phyloP scores from a whole-genome alignment of 2,888 invertebrate species.

The Tetragonisca angustula region DNA sequence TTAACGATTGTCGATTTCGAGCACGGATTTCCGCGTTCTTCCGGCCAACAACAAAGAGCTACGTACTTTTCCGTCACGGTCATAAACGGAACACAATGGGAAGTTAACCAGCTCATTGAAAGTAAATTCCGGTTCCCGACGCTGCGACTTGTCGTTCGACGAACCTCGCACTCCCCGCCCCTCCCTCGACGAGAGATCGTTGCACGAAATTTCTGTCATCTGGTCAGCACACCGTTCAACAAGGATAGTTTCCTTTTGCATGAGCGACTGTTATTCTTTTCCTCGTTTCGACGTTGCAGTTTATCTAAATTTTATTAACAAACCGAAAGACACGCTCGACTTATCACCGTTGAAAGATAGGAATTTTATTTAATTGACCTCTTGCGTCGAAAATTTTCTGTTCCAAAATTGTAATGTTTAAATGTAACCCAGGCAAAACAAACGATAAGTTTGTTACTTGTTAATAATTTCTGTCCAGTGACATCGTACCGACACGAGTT shows the following conservation, averaged over 20 bases:
- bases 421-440: no score
- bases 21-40: constrained; percentile 50
- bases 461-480: no score
- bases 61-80: constrained; percentile 63
- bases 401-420: no score
- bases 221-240: not conserved
- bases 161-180: not conserved
- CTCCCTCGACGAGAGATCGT: constrained; percentile 16
- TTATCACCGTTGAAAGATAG: not conserved
- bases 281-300: no score
- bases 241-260: no score
- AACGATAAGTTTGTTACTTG: no score
- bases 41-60: constrained; percentile 44
- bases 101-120: constrained; percentile 59
- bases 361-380: not conserved
- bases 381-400: no score
- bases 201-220: not conserved
- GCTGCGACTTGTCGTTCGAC: constrained; percentile 14
- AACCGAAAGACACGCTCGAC: not conserved
- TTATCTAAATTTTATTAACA: not conserved
- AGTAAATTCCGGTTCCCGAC: constrained; percentile 55
- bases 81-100: constrained; percentile 65
- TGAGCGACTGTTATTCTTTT: not conserved
- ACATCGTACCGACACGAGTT: no score
- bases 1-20: constrained; percentile 41